Evolutionary conservation across 2,888 invertebrate species (phyloP).

Genomic region (Polydrusus cervinus): DNA sequence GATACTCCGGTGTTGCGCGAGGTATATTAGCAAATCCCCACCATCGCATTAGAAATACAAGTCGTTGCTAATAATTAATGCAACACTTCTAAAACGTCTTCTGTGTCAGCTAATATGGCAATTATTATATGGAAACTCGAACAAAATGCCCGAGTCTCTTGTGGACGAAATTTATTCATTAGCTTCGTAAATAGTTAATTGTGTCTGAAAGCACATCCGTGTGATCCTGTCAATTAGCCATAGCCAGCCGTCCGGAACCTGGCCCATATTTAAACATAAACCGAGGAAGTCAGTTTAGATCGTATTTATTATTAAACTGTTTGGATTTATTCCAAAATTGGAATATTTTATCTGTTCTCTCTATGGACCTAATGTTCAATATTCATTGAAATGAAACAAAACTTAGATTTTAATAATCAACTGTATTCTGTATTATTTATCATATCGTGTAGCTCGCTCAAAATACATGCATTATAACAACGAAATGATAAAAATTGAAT

Average conservation of each 20-base stretch:
- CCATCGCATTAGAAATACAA: neutral
- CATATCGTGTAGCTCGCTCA: no score
- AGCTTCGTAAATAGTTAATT: slow-evolving; percentile 52
- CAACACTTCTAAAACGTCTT: slow-evolving; percentile 11
- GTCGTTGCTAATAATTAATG: slow-evolving; percentile 14
- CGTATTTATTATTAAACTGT: slow-evolving; percentile 27
- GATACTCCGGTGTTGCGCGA: no score
- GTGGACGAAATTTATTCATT: slow-evolving; percentile 48
- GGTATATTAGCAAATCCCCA: no score
- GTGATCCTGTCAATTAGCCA: slow-evolving; percentile 51
- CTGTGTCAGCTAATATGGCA: slow-evolving; percentile 34
- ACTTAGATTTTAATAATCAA: no score
- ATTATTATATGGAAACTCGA: slow-evolving; percentile 44
- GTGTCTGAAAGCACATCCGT: slow-evolving; percentile 53
- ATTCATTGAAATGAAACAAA: neutral
- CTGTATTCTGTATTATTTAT: no score
- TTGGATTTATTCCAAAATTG: slow-evolving; percentile 19
- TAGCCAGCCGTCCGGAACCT: slow-evolving; percentile 29
- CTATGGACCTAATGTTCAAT: neutral
- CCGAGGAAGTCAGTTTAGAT: slow-evolving; percentile 24
- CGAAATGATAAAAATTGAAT: no score
- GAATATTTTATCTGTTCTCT: slow-evolving; percentile 1
- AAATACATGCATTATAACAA: no score
- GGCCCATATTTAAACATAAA: slow-evolving; percentile 46
- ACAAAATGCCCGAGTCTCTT: slow-evolving; percentile 30